phyloP scores from a whole-genome alignment of 2,113 vertebrate species.

The Excalfactoria chinensis region DNA sequence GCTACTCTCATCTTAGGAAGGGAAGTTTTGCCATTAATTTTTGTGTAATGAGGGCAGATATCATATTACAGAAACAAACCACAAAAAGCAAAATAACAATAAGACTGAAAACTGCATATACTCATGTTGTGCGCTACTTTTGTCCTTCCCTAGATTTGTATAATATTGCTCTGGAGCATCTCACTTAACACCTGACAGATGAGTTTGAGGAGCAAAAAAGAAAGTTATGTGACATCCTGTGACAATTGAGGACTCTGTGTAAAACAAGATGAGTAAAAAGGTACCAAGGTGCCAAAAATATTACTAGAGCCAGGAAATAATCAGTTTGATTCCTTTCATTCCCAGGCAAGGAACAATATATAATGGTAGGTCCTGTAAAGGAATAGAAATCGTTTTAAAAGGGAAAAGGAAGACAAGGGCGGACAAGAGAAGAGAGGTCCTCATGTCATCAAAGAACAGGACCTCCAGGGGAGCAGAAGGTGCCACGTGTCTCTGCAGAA shows the following conservation, averaged over 20 bases:
- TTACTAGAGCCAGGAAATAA: background rate
- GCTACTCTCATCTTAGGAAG: background rate
- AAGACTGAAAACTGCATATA: background rate
- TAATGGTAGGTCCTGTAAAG: background rate
- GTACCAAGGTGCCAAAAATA: background rate
- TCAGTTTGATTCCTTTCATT: background rate
- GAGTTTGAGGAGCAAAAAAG: background rate
- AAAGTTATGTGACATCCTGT: background rate
- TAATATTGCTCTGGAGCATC: background rate
- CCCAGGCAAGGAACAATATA: background rate
- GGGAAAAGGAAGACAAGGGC: background rate
- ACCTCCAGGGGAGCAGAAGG: background rate
- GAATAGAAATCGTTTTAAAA: background rate
- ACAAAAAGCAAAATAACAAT: background rate
- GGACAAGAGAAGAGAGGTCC: background rate
- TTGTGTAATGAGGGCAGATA: background rate
- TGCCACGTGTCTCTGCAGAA: background rate
- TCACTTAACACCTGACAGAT: background rate
- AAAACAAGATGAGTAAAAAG: background rate
- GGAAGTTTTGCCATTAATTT: background rate
- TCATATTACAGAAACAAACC: background rate
- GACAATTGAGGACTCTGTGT: background rate
- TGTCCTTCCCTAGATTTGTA: background rate
- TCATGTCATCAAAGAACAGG: background rate
- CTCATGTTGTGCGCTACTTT: background rate